Percentiles rank a stretch among this genome's conserved stretches.
phyloP scores from a whole-genome alignment of 2,113 vertebrate genomes.

The Lagopus muta region DNA sequence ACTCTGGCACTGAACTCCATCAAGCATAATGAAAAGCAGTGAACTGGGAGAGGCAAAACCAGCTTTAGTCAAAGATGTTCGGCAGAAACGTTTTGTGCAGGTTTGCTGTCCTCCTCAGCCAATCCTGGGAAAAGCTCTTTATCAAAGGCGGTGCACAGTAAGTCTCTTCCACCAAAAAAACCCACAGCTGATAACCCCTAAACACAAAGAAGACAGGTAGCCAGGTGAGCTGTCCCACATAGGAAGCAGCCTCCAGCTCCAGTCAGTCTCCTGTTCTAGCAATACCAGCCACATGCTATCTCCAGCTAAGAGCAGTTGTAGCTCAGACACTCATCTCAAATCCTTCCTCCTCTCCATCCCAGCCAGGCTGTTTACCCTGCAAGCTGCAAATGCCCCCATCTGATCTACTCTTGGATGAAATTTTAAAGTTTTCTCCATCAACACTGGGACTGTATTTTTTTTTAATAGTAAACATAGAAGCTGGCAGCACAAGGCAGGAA shows the following conservation, averaged over 20 bases:
- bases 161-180: not conserved
- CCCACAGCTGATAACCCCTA: not conserved
- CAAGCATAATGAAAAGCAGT: not conserved
- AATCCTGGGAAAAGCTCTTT: not conserved
- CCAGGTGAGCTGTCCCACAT: not conserved
- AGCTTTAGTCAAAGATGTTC: not conserved
- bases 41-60: not conserved
- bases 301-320: not conserved
- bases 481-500: not conserved
- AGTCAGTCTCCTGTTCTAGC: not conserved
- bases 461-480: not conserved
- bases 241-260: not conserved
- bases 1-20: not conserved
- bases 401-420: not conserved
- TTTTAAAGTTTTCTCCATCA: not conserved
- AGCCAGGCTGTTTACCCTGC: not conserved
- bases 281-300: not conserved
- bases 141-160: not conserved
- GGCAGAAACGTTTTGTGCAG: not conserved
- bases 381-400: not conserved
- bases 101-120: not conserved
- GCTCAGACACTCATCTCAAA: not conserved
- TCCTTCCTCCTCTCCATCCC: accelerated
- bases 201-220: too few relatives aligned
- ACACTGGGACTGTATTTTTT: not conserved